A percentile compares a stretch with the other conserved stretches of the same genome.
phyloP scores from a whole-genome alignment of 2,797 vertebrate species.

The Phalloptychus januarius region DNA sequence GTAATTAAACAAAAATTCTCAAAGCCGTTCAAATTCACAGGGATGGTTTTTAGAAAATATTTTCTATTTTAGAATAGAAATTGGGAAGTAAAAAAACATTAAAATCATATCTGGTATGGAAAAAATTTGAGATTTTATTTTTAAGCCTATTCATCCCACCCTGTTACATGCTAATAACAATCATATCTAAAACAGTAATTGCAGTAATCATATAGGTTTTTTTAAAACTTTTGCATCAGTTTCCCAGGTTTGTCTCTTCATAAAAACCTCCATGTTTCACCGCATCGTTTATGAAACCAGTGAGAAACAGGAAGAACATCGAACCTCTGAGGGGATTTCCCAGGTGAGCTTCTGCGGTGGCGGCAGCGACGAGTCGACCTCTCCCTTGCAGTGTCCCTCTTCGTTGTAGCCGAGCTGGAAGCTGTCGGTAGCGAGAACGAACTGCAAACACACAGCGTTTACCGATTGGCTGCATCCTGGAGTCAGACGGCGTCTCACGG shows the following conservation, averaged over 20 bases:
- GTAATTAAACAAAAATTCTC: too few relatives aligned
- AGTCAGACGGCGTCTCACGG: too few relatives aligned
- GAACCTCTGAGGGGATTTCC: constrained; percentile 86
- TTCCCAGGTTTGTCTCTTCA: neutral
- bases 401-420: constrained; percentile 89
- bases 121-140: too few relatives aligned
- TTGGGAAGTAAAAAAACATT: too few relatives aligned
- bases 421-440: constrained; percentile 85
- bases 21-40: too few relatives aligned
- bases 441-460: constrained; percentile 72
- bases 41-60: too few relatives aligned
- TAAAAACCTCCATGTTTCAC: neutral
- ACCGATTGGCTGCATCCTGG: neutral
- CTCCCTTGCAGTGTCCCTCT: constrained; percentile 91
- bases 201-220: neutral
- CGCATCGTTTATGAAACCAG: neutral
- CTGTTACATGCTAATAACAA: too few relatives aligned
- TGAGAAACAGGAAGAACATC: constrained; percentile 1
- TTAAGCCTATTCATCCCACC: too few relatives aligned
- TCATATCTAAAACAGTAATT: neutral
- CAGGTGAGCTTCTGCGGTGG: constrained; percentile 86
- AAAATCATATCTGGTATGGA: too few relatives aligned
- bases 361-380: constrained; percentile 77
- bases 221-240: neutral
- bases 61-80: too few relatives aligned